Evolutionary conservation across 2,113 vertebrate genomes (phyloP).

Genomic region (Lepisosteus oculatus): DNA sequence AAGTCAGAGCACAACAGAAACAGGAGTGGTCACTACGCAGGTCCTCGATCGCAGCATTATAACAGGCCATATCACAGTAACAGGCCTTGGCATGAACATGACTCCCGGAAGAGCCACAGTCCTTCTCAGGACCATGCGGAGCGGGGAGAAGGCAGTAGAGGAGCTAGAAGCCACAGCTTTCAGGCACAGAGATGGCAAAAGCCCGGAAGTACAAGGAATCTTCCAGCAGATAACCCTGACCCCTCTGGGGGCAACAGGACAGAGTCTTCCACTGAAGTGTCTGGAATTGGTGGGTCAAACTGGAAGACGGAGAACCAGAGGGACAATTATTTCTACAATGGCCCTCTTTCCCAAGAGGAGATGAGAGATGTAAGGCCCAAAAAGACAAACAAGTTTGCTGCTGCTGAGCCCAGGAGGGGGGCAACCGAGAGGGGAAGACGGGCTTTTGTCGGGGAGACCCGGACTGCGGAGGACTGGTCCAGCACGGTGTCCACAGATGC

Average conservation of each 20-base stretch:
- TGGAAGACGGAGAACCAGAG: constrained; percentile 38
- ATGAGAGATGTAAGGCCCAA: constrained; percentile 33
- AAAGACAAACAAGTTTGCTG: constrained; percentile 42
- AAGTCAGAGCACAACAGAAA: constrained; percentile 64
- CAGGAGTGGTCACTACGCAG: constrained; percentile 51
- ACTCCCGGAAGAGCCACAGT: constrained; percentile 43
- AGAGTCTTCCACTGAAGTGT: constrained; percentile 29
- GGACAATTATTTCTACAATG: background rate
- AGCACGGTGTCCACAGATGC: too few relatives aligned
- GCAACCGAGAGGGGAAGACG: constrained; percentile 34
- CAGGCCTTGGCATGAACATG: constrained; percentile 26
- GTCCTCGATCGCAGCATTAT: constrained; percentile 55
- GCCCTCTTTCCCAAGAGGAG: constrained; percentile 26
- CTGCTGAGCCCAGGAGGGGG: constrained; percentile 44
- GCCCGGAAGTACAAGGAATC: constrained; percentile 57
- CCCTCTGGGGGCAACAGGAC: constrained; percentile 7
- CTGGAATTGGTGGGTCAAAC: constrained; percentile 31
- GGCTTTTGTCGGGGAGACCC: constrained; percentile 23
- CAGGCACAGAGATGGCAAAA: constrained; percentile 70
- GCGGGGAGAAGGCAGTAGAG: constrained; percentile 56
- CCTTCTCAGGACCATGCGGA: constrained; percentile 43
- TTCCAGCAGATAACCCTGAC: constrained; percentile 42
- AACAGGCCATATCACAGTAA: constrained; percentile 31
- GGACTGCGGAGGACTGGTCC: constrained; percentile 11
- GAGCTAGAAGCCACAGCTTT: constrained; percentile 56